phyloP scores from a whole-genome alignment of 2,113 vertebrate genomes.

The Embiotoca jacksoni region DNA sequence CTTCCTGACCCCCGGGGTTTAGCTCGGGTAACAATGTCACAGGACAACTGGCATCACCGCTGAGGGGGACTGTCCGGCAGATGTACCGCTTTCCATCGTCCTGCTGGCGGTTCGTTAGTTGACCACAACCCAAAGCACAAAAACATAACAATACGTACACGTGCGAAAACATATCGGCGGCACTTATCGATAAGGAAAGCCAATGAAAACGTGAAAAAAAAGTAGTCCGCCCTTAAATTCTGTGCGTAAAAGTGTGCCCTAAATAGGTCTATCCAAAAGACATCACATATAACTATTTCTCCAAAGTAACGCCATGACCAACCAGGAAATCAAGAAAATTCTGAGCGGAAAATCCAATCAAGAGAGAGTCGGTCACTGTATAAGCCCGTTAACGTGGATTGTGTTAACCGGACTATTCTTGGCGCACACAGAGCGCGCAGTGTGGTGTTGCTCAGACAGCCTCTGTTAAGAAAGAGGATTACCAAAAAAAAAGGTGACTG shows the following conservation, averaged over 20 bases:
- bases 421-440: slow-evolving; percentile 39
- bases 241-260: slow-evolving; percentile 57
- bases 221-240: neutral
- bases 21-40: slow-evolving; percentile 85
- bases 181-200: neutral
- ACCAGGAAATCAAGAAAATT: slow-evolving; percentile 8
- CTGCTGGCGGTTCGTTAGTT: slow-evolving; percentile 67
- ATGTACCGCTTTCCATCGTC: slow-evolving; percentile 90
- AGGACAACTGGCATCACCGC: slow-evolving; percentile 86
- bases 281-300: slow-evolving; percentile 12
- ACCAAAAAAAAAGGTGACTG: slow-evolving; percentile 63
- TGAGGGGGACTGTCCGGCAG: slow-evolving; percentile 90
- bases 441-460: slow-evolving; percentile 73
- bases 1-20: slow-evolving; percentile 86
- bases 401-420: slow-evolving; percentile 66
- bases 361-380: slow-evolving; percentile 22
- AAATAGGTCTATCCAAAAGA: neutral
- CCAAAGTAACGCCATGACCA: slow-evolving; percentile 2
- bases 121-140: slow-evolving; percentile 70
- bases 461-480: slow-evolving; percentile 74
- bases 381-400: slow-evolving; percentile 59
- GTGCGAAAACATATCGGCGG: slow-evolving; percentile 77
- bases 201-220: neutral
- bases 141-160: slow-evolving; percentile 79
- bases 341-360: slow-evolving; percentile 46